Evolutionary conservation across 2,888 invertebrate genomes (phyloP), one percentile per base, ranked within the genome.

Genomic region (Apamea monoglypha): DNA sequence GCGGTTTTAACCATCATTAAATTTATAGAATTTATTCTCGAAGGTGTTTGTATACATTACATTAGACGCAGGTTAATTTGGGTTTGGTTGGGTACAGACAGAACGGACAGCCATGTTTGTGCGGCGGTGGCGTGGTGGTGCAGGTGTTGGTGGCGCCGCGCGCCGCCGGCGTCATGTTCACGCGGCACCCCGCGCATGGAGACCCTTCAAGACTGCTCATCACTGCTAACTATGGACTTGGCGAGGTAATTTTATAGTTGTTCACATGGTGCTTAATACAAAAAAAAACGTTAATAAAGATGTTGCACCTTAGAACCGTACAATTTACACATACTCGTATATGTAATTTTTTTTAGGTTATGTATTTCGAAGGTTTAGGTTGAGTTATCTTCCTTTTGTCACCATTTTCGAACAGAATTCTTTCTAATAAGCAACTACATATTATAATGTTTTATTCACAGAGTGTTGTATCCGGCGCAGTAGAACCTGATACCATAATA

Each of bases 151-250:
- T 98, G 36, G 91, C 97, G 25, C 97, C 98, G 1, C 98, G 98
- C 53, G 97, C 97, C 44, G 98, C 98, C 73, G 99, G 99, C 10
- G 98, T 99, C 4, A 94, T 99, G 93, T 99, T 99, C 95, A 98
- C 99, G 0, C 97, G 98, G 36, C 98, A 99, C 93, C 99, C 99
- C 0, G 97, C 97, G 3, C 97, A 97, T 21, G 98, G 98, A 0
- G 98, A 98, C 94, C 98, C 98, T 0, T 95, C 97, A 7, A 92
- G 97, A 64, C 97, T 99, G 83, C 96, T 98, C 21, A 97, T 99
- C 87, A 98, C 98, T 18, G 98, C 98, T 7, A 98, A 98, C 94
- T 98, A 97, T 93, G 99, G 99, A 0, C 96, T 98, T 1, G 99
- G 99, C 79, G 98, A 99, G 97, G 98, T 98, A 94, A 21, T 56